Base-by-base conservation (phyloP, 2,113 vertebrate genomes). In the Muntiacus reevesi region DNA sequence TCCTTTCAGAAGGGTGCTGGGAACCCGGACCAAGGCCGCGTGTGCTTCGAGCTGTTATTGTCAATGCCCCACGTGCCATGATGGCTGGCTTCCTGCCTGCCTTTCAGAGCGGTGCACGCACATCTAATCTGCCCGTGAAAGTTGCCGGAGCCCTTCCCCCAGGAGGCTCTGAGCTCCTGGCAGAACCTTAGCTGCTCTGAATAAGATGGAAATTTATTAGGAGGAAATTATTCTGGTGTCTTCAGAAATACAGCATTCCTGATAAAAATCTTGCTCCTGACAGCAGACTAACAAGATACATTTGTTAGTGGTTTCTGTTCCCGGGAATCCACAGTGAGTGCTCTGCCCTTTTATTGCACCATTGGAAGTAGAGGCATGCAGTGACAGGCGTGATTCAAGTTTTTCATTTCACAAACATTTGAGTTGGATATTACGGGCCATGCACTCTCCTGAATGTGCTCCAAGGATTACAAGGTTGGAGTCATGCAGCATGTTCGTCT, bases 241-340 rank as follows among this genome's bases (percentile, higher is more conserved):
- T 98, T 98, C 98, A 98, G 98, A 98, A 98, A 98, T 98, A 98
- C 97, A 98, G 93, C 89, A 98, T 98, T 98, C 97, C 96, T 98
- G 98, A 98, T 99, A 98, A 98, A 98, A 98, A 99, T 98, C 98
- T 98, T 98, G 95, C 97, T 98, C 95, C 97, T 97, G 98, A 98
- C 97, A 98, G 98, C 96, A 95, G 92, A 94, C 96, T 98, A 98
- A 98, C 97, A 98, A 98, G 98, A 98, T 97, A 97, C 98, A 97
- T 98, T 98, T 98, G 98, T 98, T 97, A 97, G 96, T 33, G 92
- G 87, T 83, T 97, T 98, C 97, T 95, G 57, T 98, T 98, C 89
- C 95, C 43, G 71, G 95, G 93, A 97, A n/a, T 97, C 90, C 17
- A 62, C 25, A 30, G 94, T 76, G 97, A 97, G 96, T 83, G 97